Percentiles rank a stretch among this genome's conserved stretches.
Evolutionary conservation across 37 sponge, comb jelly and placozoan species (phyloP).

Genomic region (Agelas oroides): DNA sequence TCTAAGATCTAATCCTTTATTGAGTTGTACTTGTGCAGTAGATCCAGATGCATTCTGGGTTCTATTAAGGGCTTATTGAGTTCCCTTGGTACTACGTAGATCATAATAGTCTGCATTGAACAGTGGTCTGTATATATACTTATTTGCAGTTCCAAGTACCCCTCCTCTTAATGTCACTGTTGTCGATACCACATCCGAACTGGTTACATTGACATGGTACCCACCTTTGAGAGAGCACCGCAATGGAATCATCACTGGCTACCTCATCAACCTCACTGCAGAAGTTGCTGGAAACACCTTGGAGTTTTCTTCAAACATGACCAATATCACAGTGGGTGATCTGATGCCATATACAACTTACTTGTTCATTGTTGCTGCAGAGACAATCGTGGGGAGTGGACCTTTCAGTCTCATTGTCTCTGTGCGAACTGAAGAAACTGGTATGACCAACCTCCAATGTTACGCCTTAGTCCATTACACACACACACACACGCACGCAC

Average conservation of each 20-base stretch:
- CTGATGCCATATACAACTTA: conserved; percentile 43
- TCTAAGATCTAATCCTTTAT: too few relatives aligned
- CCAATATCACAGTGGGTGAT: not conserved
- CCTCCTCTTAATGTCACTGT: not conserved
- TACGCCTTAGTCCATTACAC: too few relatives aligned
- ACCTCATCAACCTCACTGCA: conserved; percentile 6
- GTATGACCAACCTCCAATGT: too few relatives aligned
- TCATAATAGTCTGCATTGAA: too few relatives aligned
- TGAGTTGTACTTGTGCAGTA: too few relatives aligned
- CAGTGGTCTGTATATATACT: too few relatives aligned
- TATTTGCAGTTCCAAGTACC: conserved; percentile 5
- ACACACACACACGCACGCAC: too few relatives aligned
- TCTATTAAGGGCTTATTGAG: too few relatives aligned
- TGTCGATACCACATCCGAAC: not conserved
- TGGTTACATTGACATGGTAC: conserved; percentile 2
- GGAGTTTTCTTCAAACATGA: not conserved
- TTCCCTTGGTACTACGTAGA: too few relatives aligned
- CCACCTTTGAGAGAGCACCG: conserved; percentile 1
- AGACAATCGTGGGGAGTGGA: conserved; percentile 26
- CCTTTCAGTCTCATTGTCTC: conserved; percentile 12
- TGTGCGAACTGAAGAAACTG: conserved; percentile 8
- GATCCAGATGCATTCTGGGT: too few relatives aligned
- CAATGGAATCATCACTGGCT: conserved; percentile 44
- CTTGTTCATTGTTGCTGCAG: conserved; percentile 31
- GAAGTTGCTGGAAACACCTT: not conserved